Conservation (phyloP, 2,888 invertebrate genomes). For the Steinernema scapterisci region DNA sequence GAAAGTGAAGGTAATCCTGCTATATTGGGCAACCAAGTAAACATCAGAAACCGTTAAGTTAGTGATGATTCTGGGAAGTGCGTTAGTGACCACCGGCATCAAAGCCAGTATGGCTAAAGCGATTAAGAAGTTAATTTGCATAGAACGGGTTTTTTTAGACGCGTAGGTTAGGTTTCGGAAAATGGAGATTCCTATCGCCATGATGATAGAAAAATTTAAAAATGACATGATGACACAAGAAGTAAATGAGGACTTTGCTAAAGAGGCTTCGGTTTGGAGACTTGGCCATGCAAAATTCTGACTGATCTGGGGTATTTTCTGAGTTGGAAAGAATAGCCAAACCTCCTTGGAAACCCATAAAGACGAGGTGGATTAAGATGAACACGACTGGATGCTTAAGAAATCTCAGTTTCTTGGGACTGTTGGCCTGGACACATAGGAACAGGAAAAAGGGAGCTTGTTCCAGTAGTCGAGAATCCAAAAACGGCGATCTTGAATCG, state of each 20-base stretch:
- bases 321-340: neutral
- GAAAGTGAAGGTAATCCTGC: slow-evolving; percentile 1
- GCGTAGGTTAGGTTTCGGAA: neutral
- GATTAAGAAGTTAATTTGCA: slow-evolving; percentile 12
- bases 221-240: neutral
- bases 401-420: neutral
- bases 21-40: neutral
- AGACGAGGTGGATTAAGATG: neutral
- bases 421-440: slow-evolving; percentile 10
- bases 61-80: neutral
- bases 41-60: neutral
- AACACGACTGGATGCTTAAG: slow-evolving; percentile 6
- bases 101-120: slow-evolving; percentile 8
- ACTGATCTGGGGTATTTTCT: neutral
- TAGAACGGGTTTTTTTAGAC: neutral
- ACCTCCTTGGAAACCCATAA: neutral
- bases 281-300: neutral
- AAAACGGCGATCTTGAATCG: too few relatives aligned
- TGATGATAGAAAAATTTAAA: neutral
- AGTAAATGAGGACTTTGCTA: slow-evolving; percentile 22
- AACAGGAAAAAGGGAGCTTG: slow-evolving; percentile 25
- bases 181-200: neutral
- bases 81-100: slow-evolving; percentile 3
- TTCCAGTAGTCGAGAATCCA: too few relatives aligned
- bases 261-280: neutral